Conservation (phyloP, 1,140 invertebrate species). For the Agrilus planipennis region DNA sequence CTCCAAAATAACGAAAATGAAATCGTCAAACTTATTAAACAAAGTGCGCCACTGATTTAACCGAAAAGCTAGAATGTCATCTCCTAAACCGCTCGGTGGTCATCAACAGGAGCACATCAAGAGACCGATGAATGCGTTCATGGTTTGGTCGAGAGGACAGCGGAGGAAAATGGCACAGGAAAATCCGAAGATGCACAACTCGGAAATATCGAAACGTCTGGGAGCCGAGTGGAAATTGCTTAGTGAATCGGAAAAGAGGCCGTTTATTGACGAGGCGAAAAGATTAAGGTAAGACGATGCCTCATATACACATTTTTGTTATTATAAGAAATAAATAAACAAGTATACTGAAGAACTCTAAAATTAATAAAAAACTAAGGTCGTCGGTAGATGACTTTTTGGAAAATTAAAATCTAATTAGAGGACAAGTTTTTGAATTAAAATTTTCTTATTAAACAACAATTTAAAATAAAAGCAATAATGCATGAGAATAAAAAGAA, state of each 20-base stretch:
- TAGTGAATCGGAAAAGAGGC: conserved; percentile 76
- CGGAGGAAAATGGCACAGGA: conserved; percentile 93
- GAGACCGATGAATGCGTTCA: conserved; percentile 86
- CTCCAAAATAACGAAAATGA: too few species aligned
- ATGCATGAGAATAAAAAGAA: too few species aligned
- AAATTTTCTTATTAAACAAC: too few species aligned
- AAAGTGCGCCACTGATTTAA: too few species aligned
- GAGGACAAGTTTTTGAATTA: too few species aligned
- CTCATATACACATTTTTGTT: background rate
- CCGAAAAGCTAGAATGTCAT: conserved; percentile 29
- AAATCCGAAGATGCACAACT: conserved; percentile 97
- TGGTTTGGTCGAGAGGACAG: conserved; percentile 86
- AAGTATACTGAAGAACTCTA: background rate
- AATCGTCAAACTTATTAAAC: too few species aligned
- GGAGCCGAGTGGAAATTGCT: conserved; percentile 86
- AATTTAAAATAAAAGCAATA: too few species aligned
- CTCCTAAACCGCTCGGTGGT: conserved; percentile 26
- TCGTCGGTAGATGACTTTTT: too few species aligned
- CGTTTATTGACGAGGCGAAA: conserved; percentile 96
- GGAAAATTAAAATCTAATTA: too few species aligned
- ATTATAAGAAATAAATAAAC: too few species aligned
- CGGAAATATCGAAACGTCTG: conserved; percentile 82
- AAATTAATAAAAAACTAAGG: too few species aligned
- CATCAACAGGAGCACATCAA: conserved; percentile 62
- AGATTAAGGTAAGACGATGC: conserved; percentile 71